Evolutionary conservation across 92 coral and sea anemone species (phyloP), one percentile per base, ranked within the genome.

Genomic region (Siderastrea siderea): DNA sequence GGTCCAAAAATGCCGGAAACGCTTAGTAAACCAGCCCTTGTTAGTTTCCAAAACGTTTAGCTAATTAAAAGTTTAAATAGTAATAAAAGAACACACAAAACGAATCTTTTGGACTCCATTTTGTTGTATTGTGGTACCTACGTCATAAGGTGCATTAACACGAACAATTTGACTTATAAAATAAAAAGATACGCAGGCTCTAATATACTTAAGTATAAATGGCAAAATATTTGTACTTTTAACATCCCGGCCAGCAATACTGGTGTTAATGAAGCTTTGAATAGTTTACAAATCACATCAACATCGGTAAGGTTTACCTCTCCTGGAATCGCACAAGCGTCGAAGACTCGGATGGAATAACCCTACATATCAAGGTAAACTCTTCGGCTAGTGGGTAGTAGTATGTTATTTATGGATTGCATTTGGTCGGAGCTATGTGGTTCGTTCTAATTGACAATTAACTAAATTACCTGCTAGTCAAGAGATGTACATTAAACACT

Each of bases 131-230:
- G 12, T 61, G 57, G n/a, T 17, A 70, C 19, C 38, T 13, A 69
- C 86, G 53, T 57, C 86, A 82, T 71, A 16, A 58, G 71, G 68
- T 16, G 26, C 44, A 69, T 81, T 71, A n/a, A 17, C 54, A 8
- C n/a, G 4, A 81, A 11, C 43, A n/a, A 46, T 69, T 55, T 57
- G 43, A 13, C 58, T 15, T 9, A 80, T 48, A 70, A 81, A 70
- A 82, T 53, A 44, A 81, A 47, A 45, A 46, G 48, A 1, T 19
- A 6, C 68, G 66, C 73, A 62, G 59, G 14, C 55, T 38, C 86
- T 82, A 82, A 82, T 82, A 82, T 70, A 70, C 58, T 70, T 82
- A 82, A 82, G 86, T 47, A 57, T 70, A 51, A 69, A 79, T 16
- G 70, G n/a, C 9, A 82, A 59, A 47, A 82, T 70, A 70, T 72